Conservation (phyloP, 2,888 invertebrate species). For the Spilarctia lutea region DNA sequence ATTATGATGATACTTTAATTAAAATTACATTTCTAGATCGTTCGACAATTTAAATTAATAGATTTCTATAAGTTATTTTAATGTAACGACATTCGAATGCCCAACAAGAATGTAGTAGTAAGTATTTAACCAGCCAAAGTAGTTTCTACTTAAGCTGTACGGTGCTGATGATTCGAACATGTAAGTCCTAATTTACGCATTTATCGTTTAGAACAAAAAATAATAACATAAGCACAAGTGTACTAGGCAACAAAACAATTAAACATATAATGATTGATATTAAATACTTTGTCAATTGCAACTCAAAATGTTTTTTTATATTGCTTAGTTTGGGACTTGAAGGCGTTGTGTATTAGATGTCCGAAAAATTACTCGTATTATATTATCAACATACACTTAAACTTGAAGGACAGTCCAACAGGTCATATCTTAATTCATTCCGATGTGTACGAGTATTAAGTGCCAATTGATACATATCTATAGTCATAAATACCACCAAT, state of each 20-base stretch:
- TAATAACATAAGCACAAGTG: no score
- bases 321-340: no score
- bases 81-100: not conserved
- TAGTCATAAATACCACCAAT: not conserved
- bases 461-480: not conserved
- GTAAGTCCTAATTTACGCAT: no score
- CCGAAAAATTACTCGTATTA: no score
- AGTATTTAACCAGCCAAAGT: not conserved
- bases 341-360: no score
- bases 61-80: not conserved
- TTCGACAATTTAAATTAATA: not conserved
- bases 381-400: not conserved
- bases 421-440: not conserved
- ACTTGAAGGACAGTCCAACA: not conserved
- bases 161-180: no score
- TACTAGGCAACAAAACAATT: no score
- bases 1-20: not conserved
- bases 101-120: not conserved
- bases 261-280: no score
- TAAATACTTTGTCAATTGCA: not conserved
- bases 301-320: not conserved
- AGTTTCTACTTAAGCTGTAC: no score
- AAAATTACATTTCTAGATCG: not conserved
- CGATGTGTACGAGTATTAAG: not conserved
- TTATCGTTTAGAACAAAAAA: no score